phyloP scores from a whole-genome alignment of 2,797 vertebrate genomes.

The Paramormyrops hopkinsi region DNA sequence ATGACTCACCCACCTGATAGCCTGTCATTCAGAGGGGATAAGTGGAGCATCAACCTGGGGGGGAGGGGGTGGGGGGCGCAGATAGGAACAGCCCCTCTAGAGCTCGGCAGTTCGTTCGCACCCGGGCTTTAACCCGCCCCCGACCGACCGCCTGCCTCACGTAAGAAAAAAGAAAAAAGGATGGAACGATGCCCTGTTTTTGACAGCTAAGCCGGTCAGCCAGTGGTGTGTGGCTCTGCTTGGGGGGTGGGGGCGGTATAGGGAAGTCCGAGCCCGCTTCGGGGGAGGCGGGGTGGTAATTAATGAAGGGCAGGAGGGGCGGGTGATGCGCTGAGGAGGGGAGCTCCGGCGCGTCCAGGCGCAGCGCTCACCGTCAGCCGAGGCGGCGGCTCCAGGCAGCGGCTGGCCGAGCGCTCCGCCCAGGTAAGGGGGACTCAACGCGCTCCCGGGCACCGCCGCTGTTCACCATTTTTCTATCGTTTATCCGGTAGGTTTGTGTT shows the following conservation, averaged over 20 bases:
- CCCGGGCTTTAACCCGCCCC: not conserved
- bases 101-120: not conserved
- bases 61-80: no score
- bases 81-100: not conserved
- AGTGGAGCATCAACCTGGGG: not conserved
- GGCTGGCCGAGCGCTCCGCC: not conserved
- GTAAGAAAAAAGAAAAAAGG: not conserved
- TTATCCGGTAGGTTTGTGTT: not conserved
- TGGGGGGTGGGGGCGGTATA: not conserved
- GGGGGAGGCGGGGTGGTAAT: not conserved
- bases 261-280: not conserved
- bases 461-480: not conserved
- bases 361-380: conserved; percentile 4
- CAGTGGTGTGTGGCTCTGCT: not conserved
- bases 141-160: not conserved
- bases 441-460: not conserved
- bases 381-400: not conserved
- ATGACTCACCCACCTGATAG: conserved; percentile 53
- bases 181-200: not conserved
- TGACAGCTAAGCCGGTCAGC: not conserved
- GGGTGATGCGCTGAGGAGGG: not conserved
- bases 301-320: not conserved
- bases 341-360: not conserved
- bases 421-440: not conserved
- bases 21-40: conserved; percentile 25